A percentile compares a stretch with the other conserved stretches of the same genome.
These are phyloP conservation scores for Melanotaenia nigrans DNA, from an alignment of 2,797 vertebrate species.

Conservation along the genomic window DNA sequence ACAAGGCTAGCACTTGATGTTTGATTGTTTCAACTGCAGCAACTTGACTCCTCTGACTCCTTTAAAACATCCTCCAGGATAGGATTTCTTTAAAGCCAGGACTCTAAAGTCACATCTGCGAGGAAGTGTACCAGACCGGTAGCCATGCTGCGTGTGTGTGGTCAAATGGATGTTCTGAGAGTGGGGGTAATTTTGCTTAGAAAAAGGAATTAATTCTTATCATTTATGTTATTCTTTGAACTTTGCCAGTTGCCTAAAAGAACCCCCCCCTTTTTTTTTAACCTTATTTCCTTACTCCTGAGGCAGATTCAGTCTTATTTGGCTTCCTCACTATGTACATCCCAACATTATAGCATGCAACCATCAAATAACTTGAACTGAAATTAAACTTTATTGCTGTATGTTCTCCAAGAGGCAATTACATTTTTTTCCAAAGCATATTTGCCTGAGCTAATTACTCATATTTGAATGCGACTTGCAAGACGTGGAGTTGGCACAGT, in stretches of 20 bases:
- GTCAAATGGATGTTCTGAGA: slow-evolving; percentile 37
- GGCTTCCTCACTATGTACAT: slow-evolving; percentile 8
- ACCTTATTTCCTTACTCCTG: neutral
- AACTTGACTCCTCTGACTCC: slow-evolving; percentile 62
- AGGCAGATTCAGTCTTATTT: slow-evolving; percentile 19
- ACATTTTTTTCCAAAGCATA: slow-evolving; percentile 12
- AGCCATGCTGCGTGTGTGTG: slow-evolving; percentile 47
- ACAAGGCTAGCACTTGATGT: slow-evolving; percentile 56
- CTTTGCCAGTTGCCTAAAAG: neutral
- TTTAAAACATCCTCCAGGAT: slow-evolving; percentile 57
- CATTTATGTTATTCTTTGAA: slow-evolving; percentile 8
- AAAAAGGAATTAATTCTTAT: slow-evolving; percentile 28
- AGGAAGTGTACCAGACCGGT: slow-evolving; percentile 45
- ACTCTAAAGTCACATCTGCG: slow-evolving; percentile 59
- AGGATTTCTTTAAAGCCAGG: slow-evolving; percentile 55
- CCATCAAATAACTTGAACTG: slow-evolving; percentile 8
- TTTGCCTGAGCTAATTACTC: slow-evolving; percentile 32
- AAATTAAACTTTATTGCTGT: slow-evolving; percentile 22
- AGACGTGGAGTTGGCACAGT: slow-evolving; percentile 13
- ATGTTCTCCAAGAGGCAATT: slow-evolving; percentile 25
- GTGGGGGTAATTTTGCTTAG: slow-evolving; percentile 37
- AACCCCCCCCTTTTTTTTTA: no score
- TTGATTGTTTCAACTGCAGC: slow-evolving; percentile 62
- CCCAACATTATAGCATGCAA: slow-evolving; percentile 8
- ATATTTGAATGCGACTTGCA: slow-evolving; percentile 24